Conservation (phyloP, 2,113 vertebrate species). For the Patagioenas fasciata region DNA sequence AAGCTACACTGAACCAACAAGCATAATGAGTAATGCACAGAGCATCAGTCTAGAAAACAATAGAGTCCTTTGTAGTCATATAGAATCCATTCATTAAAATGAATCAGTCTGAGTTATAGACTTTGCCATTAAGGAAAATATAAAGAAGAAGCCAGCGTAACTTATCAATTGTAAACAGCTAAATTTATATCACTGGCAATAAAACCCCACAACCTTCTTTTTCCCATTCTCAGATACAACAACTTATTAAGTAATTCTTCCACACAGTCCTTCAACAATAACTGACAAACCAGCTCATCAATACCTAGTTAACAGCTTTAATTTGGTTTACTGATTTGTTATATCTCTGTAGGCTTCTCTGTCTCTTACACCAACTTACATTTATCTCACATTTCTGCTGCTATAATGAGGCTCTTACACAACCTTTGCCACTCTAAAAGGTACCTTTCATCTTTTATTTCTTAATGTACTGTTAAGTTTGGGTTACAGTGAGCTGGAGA, state of each 20-base stretch:
- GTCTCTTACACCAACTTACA: neutral
- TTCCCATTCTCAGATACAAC: neutral
- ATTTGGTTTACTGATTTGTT: neutral
- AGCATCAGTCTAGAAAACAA: constrained; percentile 16
- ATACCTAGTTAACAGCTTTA: constrained; percentile 39
- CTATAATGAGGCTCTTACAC: neutral
- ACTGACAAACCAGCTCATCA: constrained; percentile 32
- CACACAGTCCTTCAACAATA: neutral
- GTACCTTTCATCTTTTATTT: neutral
- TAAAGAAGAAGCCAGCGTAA: constrained; percentile 16
- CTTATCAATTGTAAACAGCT: neutral
- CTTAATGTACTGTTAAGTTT: neutral
- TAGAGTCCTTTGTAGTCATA: neutral
- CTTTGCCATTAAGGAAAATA: constrained; percentile 46
- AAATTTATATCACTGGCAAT: neutral
- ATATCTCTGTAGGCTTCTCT: neutral
- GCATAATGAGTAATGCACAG: constrained; percentile 38
- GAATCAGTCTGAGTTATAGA: constrained; percentile 9
- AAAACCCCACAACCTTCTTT: neutral
- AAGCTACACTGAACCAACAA: constrained; percentile 41
- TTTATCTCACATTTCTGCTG: neutral
- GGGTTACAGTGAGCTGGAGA: neutral
- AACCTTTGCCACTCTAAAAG: neutral
- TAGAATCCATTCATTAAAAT: constrained; percentile 51
- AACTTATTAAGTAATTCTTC: constrained; percentile 22